Base-by-base conservation (phyloP, 1,140 invertebrate species). In the Drosophila pandora region DNA sequence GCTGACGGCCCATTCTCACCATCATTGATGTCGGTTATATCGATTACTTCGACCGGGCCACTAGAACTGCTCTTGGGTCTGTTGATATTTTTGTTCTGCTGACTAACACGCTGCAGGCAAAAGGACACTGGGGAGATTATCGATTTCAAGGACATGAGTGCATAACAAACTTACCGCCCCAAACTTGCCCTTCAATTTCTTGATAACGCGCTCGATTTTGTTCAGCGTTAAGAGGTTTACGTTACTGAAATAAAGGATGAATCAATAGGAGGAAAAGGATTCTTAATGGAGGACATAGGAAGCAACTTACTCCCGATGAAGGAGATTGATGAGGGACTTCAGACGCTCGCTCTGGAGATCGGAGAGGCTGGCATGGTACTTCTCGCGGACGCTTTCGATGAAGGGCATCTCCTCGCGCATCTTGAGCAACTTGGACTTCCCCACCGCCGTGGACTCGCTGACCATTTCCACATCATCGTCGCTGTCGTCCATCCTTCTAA, bases 281-380 rank as follows among this genome's bases (percentile, higher is more conserved):
- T 12, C 13, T 6, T 23, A 22, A 30, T 5, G n/a, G 30, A 23
- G 3, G 0, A 5, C n/a, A 17, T 25, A 8, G 2, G 2, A 8
- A n/a, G 3, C 4, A 9, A 69, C 81, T 65, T 81, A 84, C 81
- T 78, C 47, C 49, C 61, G 52, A 8, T 70, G 49, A 5, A 85
- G 39, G 6, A 84, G 37, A 0, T 41, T 10, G 3, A 62, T 22
- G 4, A 84, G 57, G 5, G 50, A 43, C 4, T 57, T 21, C 2
- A 84, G 43, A 0, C 76, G 79, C 1, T 21, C 53, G 13, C 28
- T 55, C 32, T 81, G 73, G 1, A 50, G 28, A 8, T 10, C 2
- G 30, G 73, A 65, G 22, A 87, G 34, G 1, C 39, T 48, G 0
- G 22, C 6, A 21, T 37, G 37, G 13, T 65, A 61, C 0, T 21